Evolutionary conservation across 2,113 vertebrate genomes (phyloP).

Genomic region (Labrus mixtus): DNA sequence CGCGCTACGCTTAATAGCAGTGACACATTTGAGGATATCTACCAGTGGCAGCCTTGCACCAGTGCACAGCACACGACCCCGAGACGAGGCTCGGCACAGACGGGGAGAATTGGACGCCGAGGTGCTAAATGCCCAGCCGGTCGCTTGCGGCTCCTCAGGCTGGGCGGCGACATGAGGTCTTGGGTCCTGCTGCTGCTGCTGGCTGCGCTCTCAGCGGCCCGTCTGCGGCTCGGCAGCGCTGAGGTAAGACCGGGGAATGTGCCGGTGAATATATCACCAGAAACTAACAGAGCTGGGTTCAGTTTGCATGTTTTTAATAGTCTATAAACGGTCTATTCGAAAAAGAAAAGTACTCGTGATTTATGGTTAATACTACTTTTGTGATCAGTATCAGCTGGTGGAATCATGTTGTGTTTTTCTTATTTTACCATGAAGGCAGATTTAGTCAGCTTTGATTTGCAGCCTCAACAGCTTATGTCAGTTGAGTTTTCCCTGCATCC

Average conservation of each 20-base stretch:
- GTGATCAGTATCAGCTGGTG: too few relatives aligned
- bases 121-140: slow-evolving; percentile 80
- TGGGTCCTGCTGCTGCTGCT: slow-evolving; percentile 81
- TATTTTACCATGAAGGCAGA: too few relatives aligned
- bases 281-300: not conserved
- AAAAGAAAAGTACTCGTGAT: not conserved
- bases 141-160: slow-evolving; percentile 79
- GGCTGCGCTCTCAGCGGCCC: slow-evolving; percentile 72
- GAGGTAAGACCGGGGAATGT: slow-evolving; percentile 76
- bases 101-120: slow-evolving; percentile 66
- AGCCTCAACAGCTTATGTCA: too few relatives aligned
- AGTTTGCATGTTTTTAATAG: not conserved
- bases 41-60: slow-evolving; percentile 34
- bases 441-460: too few relatives aligned
- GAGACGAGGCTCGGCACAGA: slow-evolving; percentile 59
- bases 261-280: slow-evolving; percentile 20
- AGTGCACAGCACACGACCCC: slow-evolving; percentile 37
- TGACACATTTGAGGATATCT: slow-evolving; percentile 62
- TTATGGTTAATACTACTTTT: not conserved
- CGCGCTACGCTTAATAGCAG: slow-evolving; percentile 23
- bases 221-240: slow-evolving; percentile 72
- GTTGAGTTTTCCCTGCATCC: too few relatives aligned
- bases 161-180: slow-evolving; percentile 83
- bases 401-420: too few relatives aligned
- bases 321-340: not conserved